These are phyloP conservation scores for Crossocerus cetratus DNA, from an alignment of 2,888 invertebrate genomes.

Conservation along the genomic window DNA sequence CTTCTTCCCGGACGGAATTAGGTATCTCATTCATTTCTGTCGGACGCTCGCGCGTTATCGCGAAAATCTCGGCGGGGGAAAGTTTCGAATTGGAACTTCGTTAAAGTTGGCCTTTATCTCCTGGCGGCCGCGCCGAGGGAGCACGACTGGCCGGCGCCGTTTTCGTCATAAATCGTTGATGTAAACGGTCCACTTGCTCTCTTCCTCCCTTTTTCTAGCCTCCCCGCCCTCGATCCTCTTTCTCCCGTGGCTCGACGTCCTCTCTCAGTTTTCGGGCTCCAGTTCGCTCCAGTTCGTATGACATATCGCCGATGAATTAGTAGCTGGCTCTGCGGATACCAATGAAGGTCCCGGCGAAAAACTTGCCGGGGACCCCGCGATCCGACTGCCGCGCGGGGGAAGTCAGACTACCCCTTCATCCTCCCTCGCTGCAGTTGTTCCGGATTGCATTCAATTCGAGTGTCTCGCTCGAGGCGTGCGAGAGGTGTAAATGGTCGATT, in stretches of 20 bases:
- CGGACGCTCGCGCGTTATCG: slow-evolving; percentile 14
- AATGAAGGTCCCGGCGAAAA: neutral
- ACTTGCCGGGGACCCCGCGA: too few species aligned
- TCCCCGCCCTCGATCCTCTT: too few species aligned
- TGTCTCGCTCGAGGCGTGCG: too few species aligned
- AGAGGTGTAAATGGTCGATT: too few species aligned
- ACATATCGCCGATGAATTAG: slow-evolving; percentile 22
- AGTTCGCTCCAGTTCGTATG: neutral
- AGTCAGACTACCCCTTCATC: too few species aligned
- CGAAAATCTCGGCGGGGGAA: slow-evolving; percentile 6
- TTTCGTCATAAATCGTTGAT: slow-evolving; percentile 53
- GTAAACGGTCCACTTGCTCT: slow-evolving; percentile 18
- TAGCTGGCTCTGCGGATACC: slow-evolving; percentile 17
- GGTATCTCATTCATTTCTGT: slow-evolving; percentile 13
- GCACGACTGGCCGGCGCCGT: slow-evolving; percentile 51
- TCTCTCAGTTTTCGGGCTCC: too few species aligned
- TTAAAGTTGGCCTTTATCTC: slow-evolving; percentile 18
- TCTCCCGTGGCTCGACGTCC: too few species aligned
- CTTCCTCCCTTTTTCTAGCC: neutral
- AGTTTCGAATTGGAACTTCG: slow-evolving; percentile 20
- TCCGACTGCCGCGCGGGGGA: too few species aligned
- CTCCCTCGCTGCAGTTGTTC: too few species aligned
- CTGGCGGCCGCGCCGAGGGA: slow-evolving; percentile 17
- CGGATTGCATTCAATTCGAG: too few species aligned
- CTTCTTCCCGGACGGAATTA: slow-evolving; percentile 5